phyloP scores from a whole-genome alignment of 2,113 vertebrate species.

The Oncorhynchus mykiss region DNA sequence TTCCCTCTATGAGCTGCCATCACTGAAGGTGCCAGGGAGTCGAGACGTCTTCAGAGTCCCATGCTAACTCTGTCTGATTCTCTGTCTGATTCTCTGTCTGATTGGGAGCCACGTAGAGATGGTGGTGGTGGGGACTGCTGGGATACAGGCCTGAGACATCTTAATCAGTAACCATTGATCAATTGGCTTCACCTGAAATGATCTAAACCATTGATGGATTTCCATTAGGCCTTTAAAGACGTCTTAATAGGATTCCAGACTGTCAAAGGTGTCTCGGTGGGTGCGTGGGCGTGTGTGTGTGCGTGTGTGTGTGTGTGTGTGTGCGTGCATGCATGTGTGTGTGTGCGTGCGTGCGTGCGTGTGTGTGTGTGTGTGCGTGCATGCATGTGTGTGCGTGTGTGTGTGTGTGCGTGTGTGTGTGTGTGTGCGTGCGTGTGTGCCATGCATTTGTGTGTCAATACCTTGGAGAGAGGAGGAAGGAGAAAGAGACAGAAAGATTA shows the following conservation, averaged over 20 bases:
- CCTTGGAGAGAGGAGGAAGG: neutral
- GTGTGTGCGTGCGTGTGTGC: neutral
- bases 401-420: neutral
- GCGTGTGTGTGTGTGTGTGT: neutral
- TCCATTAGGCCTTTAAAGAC: constrained; percentile 66
- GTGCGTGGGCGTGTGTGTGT: neutral
- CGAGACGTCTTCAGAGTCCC: too few species aligned
- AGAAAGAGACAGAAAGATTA: too few species aligned
- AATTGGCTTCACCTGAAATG: constrained; percentile 63
- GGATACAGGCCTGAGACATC: constrained; percentile 15
- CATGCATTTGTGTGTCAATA: neutral
- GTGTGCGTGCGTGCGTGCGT: neutral
- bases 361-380: neutral
- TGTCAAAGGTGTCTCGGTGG: constrained; percentile 19
- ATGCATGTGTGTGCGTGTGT: neutral
- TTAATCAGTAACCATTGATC: constrained; percentile 68
- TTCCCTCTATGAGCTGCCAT: neutral
- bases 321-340: neutral
- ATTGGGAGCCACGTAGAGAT: neutral
- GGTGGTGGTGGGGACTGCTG: neutral
- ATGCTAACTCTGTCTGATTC: neutral
- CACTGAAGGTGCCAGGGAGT: neutral
- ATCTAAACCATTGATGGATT: constrained; percentile 74
- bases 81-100: neutral
- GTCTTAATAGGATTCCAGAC: constrained; percentile 59